Evolutionary conservation across 2,113 vertebrate genomes (phyloP), one percentile per base, ranked within the genome.

Genomic region (Helogale parvula): DNA sequence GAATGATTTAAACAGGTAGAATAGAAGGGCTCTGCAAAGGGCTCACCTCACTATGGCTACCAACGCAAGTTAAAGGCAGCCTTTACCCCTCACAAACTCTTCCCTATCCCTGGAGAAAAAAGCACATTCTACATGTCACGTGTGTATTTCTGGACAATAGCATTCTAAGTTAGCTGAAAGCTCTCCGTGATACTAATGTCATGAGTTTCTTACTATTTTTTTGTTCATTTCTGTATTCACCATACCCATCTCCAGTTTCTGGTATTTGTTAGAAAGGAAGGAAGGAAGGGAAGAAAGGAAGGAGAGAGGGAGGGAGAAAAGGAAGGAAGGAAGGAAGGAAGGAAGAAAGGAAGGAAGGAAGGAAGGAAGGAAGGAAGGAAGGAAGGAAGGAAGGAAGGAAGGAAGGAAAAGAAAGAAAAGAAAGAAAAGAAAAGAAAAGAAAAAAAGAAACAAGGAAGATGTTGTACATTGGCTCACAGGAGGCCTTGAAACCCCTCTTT

Each of bases 1-100:
- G 23, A 96, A 93, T 97, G 88, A 97, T 90, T 91, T 85, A 94
- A 60, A 16, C 0, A 83, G 38, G 41, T 27, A n/a, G 3, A 71
- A 11, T 12, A n/a, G 13, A 41, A 2, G 8, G 57, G 9, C 35
- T 97, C 97, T 97, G 63, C 52, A 72, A 71, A 93, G 7, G 47
- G 29, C 29, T 69, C 84, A 5, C 8, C 82, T 96, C 76, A 66
- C 14, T 88, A 77, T 87, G 54, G 69, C 16, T 65, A 87, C 33
- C 5, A 31, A 66, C n/a, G 8, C 5, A 3, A 89, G 33, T 21
- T 21, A 54, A 33, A 68, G 60, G 17, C 52, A 76, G 77, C 12
- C 15, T 25, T 97, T 84, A 45, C 0, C 72, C 4, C 33, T 68
- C 16, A 7, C 0, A 3, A 35, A 17, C 11, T 96, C 47, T 88